Evolutionary conservation across 2,888 invertebrate genomes (phyloP).

Genomic region (Polymixis flavicincta): DNA sequence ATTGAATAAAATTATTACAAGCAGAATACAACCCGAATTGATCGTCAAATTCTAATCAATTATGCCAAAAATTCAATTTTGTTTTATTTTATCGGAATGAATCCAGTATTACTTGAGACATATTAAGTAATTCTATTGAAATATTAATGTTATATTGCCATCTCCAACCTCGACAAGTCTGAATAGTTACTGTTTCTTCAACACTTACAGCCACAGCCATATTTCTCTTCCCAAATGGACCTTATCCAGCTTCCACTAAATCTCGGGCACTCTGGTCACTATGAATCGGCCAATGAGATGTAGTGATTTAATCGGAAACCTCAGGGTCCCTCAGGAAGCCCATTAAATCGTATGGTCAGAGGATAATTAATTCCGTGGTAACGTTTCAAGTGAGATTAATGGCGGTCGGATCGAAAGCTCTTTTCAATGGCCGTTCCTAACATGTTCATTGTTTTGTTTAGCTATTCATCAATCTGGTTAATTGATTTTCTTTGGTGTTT

Average conservation of each 20-base stretch:
- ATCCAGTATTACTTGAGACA: background rate
- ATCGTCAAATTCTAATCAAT: background rate
- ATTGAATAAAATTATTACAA: no score
- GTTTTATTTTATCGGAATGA: background rate
- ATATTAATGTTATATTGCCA: background rate
- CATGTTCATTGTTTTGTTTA: conserved; percentile 81
- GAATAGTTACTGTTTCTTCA: background rate
- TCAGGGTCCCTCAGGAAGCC: conserved; percentile 88
- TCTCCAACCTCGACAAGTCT: background rate
- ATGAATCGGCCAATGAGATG: conserved; percentile 90
- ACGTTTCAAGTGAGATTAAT: conserved; percentile 89
- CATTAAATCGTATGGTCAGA: conserved; percentile 90
- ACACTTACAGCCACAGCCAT: conserved; percentile 26
- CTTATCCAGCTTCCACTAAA: conserved; percentile 67
- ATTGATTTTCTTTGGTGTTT: conserved; percentile 57
- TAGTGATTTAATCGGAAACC: conserved; percentile 90
- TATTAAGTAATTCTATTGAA: background rate
- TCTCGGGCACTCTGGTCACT: conserved; percentile 79
- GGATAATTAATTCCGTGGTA: conserved; percentile 90
- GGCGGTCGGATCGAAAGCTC: conserved; percentile 80
- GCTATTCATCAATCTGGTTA: conserved; percentile 63
- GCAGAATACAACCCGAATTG: no score
- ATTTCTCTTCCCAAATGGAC: conserved; percentile 42
- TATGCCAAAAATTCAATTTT: background rate
- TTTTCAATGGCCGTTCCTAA: conserved; percentile 81